Evolutionary conservation across 1,140 invertebrate genomes (phyloP), one percentile per base, ranked within the genome.

Genomic region (Prorops nasuta): DNA sequence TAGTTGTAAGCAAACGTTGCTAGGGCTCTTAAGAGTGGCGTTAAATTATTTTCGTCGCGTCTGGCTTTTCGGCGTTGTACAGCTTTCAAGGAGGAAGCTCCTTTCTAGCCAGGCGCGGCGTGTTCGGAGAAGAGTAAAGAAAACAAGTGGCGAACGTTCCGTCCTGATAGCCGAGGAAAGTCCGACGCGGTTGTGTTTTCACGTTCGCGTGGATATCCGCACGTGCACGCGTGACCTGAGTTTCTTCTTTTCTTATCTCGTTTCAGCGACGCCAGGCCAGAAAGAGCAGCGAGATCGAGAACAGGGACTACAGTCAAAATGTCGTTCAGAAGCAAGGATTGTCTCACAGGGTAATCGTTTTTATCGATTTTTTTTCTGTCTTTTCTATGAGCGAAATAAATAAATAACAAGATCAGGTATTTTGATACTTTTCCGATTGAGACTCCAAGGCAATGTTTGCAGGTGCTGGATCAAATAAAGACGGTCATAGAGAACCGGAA

Each of bases 381-480:
- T 37, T 38, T 46, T 24, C 22, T 17, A 3, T 15, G n/a, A n/a
- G n/a, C n/a, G n/a, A n/a, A n/a, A n/a, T n/a, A n/a, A n/a, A n/a
- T n/a, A n/a, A n/a, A n/a, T n/a, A n/a, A n/a, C n/a, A n/a, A n/a
- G n/a, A n/a, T n/a, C n/a, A n/a, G n/a, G n/a, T n/a, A n/a, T n/a
- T n/a, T 39, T 3, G 3, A 20, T n/a, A 4, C 24, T 28, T 28
- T 28, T 28, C 24, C 24, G 24, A 28, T 4, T 28, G 4, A 6
- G 10, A 28, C 10, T 28, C 10, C 4, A 4, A 6, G 4, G 4
- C 24, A n/a, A 2, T 16, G 6, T 40, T 62, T 45, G 34, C 53
- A 77, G 75, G 73, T 77, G 55, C 60, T 78, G 49, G 74, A 77
- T 54, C 76, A 75, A 65, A 76, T 78, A 60, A 76, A 77, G 58